Evolutionary conservation across 2,888 invertebrate genomes (phyloP).

Genomic region (Agrilus cyanescens): DNA sequence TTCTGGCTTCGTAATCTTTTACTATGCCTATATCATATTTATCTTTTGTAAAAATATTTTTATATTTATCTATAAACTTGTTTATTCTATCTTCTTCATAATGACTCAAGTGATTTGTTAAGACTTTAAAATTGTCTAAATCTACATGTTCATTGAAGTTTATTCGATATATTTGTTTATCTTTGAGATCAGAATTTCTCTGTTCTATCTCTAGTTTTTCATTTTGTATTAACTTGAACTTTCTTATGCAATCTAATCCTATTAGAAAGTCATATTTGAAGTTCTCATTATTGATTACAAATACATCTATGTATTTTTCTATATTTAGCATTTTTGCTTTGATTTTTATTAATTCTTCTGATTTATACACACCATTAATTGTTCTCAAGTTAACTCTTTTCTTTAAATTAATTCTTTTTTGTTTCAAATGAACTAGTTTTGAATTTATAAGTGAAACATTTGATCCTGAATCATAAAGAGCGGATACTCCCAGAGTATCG

Average conservation of each 20-base stretch:
- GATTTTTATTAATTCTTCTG: conserved; percentile 11
- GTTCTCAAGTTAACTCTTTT: conserved; percentile 3
- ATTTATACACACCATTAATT: conserved; percentile 9
- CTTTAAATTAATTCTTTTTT: neutral
- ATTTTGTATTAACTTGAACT: conserved; percentile 14
- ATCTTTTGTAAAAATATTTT: conserved; percentile 17
- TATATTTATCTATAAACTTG: conserved; percentile 15
- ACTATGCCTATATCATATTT: conserved; percentile 19
- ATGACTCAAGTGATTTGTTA: conserved; percentile 4
- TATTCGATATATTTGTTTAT: conserved; percentile 4
- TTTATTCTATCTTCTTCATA: conserved; percentile 9
- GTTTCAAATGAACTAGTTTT: conserved; percentile 9
- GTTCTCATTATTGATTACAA: conserved; percentile 9
- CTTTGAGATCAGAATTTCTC: conserved; percentile 4
- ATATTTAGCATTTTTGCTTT: conserved; percentile 18
- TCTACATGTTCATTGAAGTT: conserved; percentile 1
- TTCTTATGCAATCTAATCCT: conserved; percentile 14
- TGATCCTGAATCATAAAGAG: conserved; percentile 16
- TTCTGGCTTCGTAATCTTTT: conserved; percentile 19
- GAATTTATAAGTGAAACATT: conserved; percentile 18
- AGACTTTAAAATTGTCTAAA: too few species aligned
- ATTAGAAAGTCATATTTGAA: conserved; percentile 12
- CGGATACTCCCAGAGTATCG: neutral
- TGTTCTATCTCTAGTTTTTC: conserved; percentile 9
- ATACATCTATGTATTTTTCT: conserved; percentile 13